Percentiles rank a stretch among this genome's conserved stretches.
phyloP scores from a whole-genome alignment of 2,113 vertebrate species.

The Passer domesticus region DNA sequence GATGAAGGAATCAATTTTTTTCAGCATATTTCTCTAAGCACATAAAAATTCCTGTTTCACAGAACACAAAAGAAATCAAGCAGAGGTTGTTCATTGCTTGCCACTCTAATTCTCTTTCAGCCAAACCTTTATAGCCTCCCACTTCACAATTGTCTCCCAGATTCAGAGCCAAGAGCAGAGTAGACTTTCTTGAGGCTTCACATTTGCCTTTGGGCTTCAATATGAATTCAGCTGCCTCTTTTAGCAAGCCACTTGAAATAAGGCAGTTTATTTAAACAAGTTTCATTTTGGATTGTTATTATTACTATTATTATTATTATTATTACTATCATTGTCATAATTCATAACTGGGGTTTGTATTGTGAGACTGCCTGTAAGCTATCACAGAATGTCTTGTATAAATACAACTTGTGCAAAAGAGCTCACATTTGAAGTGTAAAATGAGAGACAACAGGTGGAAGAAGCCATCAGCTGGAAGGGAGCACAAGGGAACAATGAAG shows the following conservation, averaged over 20 bases:
- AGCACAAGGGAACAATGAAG: slow-evolving; percentile 60
- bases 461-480: slow-evolving; percentile 49
- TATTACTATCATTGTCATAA: neutral
- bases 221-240: neutral
- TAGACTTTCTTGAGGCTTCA: neutral
- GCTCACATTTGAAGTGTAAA: neutral
- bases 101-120: neutral
- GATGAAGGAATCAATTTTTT: neutral
- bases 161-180: neutral
- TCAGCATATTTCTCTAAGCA: neutral
- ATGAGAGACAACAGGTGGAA: slow-evolving; percentile 60
- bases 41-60: neutral
- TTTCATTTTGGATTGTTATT: neutral
- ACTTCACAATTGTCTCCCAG: neutral
- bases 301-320: neutral
- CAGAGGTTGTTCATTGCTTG: neutral
- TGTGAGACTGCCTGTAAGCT: neutral
- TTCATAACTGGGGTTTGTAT: neutral
- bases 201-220: neutral
- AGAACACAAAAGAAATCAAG: neutral
- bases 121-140: neutral
- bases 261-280: neutral
- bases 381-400: neutral
- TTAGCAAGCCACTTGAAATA: neutral
- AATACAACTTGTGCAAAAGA: neutral